Conservation (phyloP, 2,113 vertebrate genomes). For the Labeo rohita region DNA sequence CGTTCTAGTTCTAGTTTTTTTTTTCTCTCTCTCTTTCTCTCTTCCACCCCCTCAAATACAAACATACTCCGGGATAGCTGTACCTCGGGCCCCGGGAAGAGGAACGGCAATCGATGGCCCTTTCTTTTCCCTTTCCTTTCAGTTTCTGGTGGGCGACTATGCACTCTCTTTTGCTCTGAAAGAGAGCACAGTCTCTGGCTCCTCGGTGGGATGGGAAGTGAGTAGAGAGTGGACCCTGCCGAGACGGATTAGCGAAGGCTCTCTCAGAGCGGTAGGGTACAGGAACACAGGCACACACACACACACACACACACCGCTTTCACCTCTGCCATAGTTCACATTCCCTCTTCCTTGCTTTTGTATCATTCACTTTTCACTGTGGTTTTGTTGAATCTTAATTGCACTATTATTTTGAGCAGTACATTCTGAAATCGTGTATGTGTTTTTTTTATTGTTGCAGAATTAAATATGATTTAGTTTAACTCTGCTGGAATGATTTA, state of each 20-base stretch:
- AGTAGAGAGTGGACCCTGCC: slow-evolving; percentile 53
- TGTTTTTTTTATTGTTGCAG: not conserved
- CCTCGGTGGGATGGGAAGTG: slow-evolving; percentile 52
- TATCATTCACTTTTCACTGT: not conserved
- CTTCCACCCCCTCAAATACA: slow-evolving; percentile 40
- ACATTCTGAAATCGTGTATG: not conserved
- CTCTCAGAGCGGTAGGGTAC: slow-evolving; percentile 45
- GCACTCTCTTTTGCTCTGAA: slow-evolving; percentile 16
- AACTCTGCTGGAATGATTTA: not conserved
- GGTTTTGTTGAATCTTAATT: not conserved
- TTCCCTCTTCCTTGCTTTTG: not conserved
- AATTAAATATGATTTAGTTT: slow-evolving; percentile 4
- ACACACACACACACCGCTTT: not conserved
- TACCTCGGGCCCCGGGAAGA: slow-evolving; percentile 34
- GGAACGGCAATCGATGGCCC: slow-evolving; percentile 51
- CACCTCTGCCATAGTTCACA: not conserved
- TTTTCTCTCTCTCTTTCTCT: not conserved
- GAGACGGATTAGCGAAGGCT: slow-evolving; percentile 53
- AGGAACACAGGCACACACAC: slow-evolving; percentile 8
- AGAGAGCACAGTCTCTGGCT: slow-evolving; percentile 31
- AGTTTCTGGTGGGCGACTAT: slow-evolving; percentile 42
- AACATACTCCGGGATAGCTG: not conserved
- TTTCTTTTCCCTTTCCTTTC: slow-evolving; percentile 27
- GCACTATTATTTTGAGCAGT: not conserved
- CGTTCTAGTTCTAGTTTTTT: not conserved